phyloP scores from a whole-genome alignment of 2,888 invertebrate genomes.

The Lithophane ornitopus region DNA sequence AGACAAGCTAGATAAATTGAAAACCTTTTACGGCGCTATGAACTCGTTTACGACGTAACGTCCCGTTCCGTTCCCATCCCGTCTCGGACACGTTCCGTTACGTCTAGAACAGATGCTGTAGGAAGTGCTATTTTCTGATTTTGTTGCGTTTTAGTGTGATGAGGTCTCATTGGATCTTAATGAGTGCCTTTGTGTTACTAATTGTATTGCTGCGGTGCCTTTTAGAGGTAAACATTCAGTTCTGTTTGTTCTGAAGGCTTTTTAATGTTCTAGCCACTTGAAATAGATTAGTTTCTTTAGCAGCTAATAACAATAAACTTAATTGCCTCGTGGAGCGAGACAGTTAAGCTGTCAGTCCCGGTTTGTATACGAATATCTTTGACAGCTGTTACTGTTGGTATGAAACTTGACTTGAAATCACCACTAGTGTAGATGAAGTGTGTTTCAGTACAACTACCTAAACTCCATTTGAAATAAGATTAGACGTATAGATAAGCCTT shows the following conservation, averaged over 20 bases:
- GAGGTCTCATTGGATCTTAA: conserved; percentile 9
- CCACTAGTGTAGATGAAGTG: not conserved
- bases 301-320: conserved; percentile 30
- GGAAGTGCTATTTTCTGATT: conserved; percentile 16
- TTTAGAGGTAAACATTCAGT: not conserved
- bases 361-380: conserved; percentile 4
- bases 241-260: conserved; percentile 4
- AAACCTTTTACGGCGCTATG: conserved; percentile 41
- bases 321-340: not conserved
- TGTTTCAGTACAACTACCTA: not conserved
- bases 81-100: conserved; percentile 27
- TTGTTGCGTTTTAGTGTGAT: conserved; percentile 30
- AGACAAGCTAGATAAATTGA: conserved; percentile 37
- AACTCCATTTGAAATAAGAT: too few relatives aligned
- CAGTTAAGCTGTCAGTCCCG: conserved; percentile 12
- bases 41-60: conserved; percentile 38
- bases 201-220: conserved; percentile 19
- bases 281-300: conserved; percentile 34
- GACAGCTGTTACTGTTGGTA: not conserved
- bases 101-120: not conserved
- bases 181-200: conserved; percentile 34
- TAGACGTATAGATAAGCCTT: too few relatives aligned
- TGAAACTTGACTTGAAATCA: not conserved
- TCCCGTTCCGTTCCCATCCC: conserved; percentile 3
- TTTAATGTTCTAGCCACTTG: conserved; percentile 29